phyloP scores from a whole-genome alignment of 2,888 invertebrate species.

The Hypselothyrea guttata region DNA sequence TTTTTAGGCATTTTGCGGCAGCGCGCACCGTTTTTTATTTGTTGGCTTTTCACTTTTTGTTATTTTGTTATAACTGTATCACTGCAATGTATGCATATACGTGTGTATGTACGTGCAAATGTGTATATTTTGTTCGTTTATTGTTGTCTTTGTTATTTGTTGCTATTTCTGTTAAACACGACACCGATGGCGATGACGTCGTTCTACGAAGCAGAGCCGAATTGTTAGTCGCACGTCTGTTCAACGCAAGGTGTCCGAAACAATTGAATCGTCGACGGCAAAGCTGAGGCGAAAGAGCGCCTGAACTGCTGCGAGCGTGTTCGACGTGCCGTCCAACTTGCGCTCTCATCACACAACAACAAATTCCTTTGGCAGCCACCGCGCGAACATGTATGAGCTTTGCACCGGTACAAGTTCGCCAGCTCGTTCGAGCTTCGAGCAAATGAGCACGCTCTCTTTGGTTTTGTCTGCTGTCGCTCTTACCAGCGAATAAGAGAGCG shows the following conservation, averaged over 20 bases:
- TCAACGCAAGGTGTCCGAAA: conserved; percentile 63
- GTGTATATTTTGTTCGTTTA: conserved; percentile 5
- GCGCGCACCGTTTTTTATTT: conserved; percentile 36
- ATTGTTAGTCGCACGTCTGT: conserved; percentile 49
- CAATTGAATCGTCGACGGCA: conserved; percentile 52
- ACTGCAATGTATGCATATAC: conserved; percentile 10
- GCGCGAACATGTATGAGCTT: no score
- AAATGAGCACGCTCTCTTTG: conserved; percentile 1
- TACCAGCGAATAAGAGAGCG: no score
- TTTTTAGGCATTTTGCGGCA: conserved; percentile 58
- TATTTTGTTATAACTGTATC: conserved; percentile 8
- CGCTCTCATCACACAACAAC: no score
- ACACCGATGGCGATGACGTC: conserved; percentile 49
- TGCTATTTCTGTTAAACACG: conserved; percentile 45
- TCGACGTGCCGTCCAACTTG: conserved; percentile 1
- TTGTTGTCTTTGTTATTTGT: conserved; percentile 28
- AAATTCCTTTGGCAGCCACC: no score
- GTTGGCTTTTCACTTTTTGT: conserved; percentile 15
- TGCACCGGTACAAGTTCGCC: no score
- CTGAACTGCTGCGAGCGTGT: no score
- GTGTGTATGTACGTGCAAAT: conserved; percentile 8
- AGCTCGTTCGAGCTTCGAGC: no score
- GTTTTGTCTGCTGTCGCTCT: conserved; percentile 3
- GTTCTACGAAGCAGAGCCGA: conserved; percentile 27
- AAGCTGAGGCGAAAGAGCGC: conserved; percentile 29